phyloP scores from a whole-genome alignment of 2,888 invertebrate species.

The Leptopilina myrica region DNA sequence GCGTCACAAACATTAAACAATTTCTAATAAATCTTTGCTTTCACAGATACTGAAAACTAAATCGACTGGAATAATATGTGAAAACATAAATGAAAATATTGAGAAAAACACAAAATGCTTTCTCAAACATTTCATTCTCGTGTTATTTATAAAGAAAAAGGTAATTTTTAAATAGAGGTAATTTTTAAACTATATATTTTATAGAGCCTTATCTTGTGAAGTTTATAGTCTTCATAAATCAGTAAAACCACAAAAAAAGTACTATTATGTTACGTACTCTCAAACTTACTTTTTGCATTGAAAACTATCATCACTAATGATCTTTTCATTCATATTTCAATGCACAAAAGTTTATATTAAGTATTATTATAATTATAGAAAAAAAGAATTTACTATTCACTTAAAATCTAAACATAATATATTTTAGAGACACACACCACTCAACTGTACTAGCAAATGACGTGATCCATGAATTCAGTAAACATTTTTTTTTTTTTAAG shows the following conservation, averaged over 20 bases:
- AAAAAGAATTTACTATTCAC: neutral
- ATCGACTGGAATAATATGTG: constrained; percentile 24
- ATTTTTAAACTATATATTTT: neutral
- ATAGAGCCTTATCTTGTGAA: constrained; percentile 9
- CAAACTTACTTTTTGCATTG: neutral
- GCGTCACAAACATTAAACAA: too few relatives aligned
- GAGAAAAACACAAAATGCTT: neutral
- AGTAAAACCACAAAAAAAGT: neutral
- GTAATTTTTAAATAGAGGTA: neutral
- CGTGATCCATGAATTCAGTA: neutral
- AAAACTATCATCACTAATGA: neutral
- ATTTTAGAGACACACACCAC: neutral
- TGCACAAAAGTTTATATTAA: constrained; percentile 5
- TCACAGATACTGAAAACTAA: constrained; percentile 47
- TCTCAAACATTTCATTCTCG: neutral
- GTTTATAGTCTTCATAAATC: neutral
- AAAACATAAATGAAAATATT: neutral
- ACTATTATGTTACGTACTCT: neutral
- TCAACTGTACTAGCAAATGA: neutral
- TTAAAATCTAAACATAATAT: neutral
- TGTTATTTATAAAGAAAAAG: neutral
- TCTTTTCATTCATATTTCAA: neutral
- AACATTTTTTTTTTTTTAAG: neutral
- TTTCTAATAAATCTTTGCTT: neutral
- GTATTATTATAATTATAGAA: constrained; percentile 2